Percentiles rank a stretch among this genome's conserved stretches.
phyloP scores from a whole-genome alignment of 2,797 vertebrate genomes.

The Halcyon chelicuti region DNA sequence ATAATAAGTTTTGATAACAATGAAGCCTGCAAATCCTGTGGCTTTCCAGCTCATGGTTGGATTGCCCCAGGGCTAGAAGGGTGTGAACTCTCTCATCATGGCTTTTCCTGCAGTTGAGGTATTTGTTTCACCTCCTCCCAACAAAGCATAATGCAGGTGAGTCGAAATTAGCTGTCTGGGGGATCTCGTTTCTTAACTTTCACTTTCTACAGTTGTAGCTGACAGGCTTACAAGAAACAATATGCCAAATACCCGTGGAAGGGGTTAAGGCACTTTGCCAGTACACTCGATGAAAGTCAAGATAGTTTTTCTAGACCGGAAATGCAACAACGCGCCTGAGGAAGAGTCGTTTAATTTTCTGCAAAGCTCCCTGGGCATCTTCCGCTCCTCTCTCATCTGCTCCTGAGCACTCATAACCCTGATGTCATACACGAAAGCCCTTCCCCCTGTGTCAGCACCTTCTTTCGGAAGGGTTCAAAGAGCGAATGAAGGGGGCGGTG shows the following conservation, averaged over 20 bases:
- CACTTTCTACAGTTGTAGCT: neutral
- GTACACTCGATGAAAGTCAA: neutral
- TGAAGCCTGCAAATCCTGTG: neutral
- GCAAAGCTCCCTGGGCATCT: neutral
- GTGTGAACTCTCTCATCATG: neutral
- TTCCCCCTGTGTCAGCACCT: accelerated
- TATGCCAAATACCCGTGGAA: neutral
- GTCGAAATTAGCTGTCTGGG: neutral
- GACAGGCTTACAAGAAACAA: neutral
- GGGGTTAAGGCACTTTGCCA: neutral
- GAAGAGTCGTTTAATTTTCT: neutral
- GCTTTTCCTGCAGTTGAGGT: neutral
- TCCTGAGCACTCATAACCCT: neutral
- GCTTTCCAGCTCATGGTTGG: neutral
- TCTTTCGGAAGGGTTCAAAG: accelerated
- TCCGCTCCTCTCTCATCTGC: neutral
- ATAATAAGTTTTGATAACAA: neutral
- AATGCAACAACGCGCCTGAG: accelerated
- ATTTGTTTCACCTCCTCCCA: neutral
- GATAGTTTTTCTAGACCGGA: accelerated
- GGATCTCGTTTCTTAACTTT: neutral
- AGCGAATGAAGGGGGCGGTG: accelerated
- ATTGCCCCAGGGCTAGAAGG: neutral
- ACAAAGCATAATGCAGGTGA: neutral
- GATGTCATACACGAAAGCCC: neutral